Evolutionary conservation across 2,888 invertebrate genomes (phyloP).

Genomic region (Cryptocephalus moraei): DNA sequence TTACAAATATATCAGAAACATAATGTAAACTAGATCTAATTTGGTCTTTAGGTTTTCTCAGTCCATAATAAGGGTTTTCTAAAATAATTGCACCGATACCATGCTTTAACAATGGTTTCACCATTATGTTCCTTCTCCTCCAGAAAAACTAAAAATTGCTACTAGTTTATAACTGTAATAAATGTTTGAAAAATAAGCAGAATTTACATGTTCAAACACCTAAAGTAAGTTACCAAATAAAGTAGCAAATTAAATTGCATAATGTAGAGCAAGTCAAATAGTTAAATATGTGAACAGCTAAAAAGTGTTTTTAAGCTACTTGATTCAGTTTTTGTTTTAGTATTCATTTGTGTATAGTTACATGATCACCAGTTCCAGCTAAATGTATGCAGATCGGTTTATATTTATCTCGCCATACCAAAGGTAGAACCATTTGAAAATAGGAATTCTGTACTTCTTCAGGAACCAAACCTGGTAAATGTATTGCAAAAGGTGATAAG

Average conservation of each 20-base stretch:
- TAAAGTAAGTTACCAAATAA: no score
- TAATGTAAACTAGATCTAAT: conserved; percentile 83
- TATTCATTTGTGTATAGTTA: neutral
- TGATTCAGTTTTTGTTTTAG: neutral
- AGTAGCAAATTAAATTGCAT: no score
- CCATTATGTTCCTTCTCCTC: conserved; percentile 81
- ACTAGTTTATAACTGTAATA: no score
- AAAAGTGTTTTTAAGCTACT: no score
- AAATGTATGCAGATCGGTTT: conserved; percentile 88
- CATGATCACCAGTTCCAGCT: conserved; percentile 95
- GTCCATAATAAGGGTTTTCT: conserved; percentile 94
- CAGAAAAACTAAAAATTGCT: conserved; percentile 58
- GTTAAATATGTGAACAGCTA: no score
- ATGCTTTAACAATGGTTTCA: conserved; percentile 81
- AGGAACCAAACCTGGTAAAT: conserved; percentile 81
- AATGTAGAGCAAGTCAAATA: no score
- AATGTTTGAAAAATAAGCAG: no score
- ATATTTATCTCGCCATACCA: conserved; percentile 59
- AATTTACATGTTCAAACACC: no score
- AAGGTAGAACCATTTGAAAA: conserved; percentile 76
- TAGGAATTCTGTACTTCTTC: conserved; percentile 71
- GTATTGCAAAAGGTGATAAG: conserved; percentile 67
- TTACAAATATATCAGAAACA: conserved; percentile 96
- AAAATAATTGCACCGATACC: conserved; percentile 89
- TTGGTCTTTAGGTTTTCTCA: conserved; percentile 80